Percentiles rank a stretch among this genome's conserved stretches.
phyloP scores from a whole-genome alignment of 1,140 invertebrate genomes.

The Drosophila biarmipes region DNA sequence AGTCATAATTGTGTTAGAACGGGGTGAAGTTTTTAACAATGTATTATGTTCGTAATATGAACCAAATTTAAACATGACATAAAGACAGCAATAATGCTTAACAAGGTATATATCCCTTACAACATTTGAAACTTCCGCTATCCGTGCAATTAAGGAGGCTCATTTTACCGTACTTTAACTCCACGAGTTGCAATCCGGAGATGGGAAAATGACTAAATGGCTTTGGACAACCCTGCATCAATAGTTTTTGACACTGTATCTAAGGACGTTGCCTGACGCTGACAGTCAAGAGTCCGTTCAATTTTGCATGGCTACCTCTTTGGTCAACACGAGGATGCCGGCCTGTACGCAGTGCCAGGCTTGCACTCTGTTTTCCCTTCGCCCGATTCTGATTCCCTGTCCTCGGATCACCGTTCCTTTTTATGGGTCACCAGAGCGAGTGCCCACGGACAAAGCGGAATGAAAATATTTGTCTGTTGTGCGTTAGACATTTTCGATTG shows the following conservation, averaged over 20 bases:
- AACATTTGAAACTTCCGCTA: too few relatives aligned
- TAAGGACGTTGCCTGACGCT: slow-evolving; percentile 26
- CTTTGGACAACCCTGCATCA: too few relatives aligned
- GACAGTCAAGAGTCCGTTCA: slow-evolving; percentile 37
- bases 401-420: slow-evolving; percentile 10
- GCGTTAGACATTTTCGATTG: slow-evolving; percentile 45
- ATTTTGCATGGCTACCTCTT: slow-evolving; percentile 51
- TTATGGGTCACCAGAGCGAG: slow-evolving; percentile 44
- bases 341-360: slow-evolving; percentile 11
- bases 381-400: slow-evolving; percentile 1
- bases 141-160: too few relatives aligned
- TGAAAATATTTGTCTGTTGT: slow-evolving; percentile 49
- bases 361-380: slow-evolving; percentile 16
- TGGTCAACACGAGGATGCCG: slow-evolving; percentile 45
- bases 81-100: too few relatives aligned
- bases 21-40: too few relatives aligned
- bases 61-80: too few relatives aligned
- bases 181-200: not conserved
- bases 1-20: too few relatives aligned
- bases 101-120: too few relatives aligned
- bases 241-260: slow-evolving; percentile 9
- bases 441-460: slow-evolving; percentile 37
- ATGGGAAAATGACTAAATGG: not conserved
- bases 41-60: too few relatives aligned
- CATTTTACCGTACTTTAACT: too few relatives aligned